Percentiles rank a stretch among this genome's conserved stretches.
These are phyloP conservation scores for Porites rus DNA, from an alignment of 92 coral and sea anemone genomes.

Conservation along the genomic window DNA sequence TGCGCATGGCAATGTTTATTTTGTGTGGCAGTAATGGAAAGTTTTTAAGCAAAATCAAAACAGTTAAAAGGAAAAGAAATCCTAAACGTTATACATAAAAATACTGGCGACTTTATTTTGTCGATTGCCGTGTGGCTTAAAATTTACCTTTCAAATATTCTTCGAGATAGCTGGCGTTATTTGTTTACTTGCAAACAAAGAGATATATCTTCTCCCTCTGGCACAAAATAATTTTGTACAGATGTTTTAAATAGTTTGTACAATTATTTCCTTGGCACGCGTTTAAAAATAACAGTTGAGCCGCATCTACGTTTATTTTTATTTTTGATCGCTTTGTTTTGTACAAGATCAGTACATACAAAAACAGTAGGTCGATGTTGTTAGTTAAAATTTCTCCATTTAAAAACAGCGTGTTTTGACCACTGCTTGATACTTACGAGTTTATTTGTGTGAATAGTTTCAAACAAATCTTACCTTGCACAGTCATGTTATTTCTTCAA, in stretches of 20 bases:
- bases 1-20: conserved; percentile 55
- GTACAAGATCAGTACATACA: not conserved
- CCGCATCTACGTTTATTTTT: not conserved
- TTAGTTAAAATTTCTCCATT: not conserved
- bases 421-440: no score
- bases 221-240: conserved; percentile 16
- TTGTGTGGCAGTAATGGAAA: not conserved
- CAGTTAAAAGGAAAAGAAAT: not conserved
- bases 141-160: not conserved
- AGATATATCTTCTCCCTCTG: not conserved
- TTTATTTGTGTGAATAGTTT: no score
- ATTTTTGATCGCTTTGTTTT: not conserved
- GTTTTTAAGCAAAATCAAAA: not conserved
- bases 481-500: not conserved
- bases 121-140: not conserved
- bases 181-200: not conserved
- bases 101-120: not conserved
- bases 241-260: conserved; percentile 10
- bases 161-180: not conserved
- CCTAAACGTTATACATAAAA: not conserved
- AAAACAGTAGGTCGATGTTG: not conserved
- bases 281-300: conserved; percentile 2
- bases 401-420: not conserved
- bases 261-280: conserved; percentile 4
- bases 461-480: not conserved